Base-by-base conservation (phyloP, 1,140 invertebrate genomes). In the Drosophila nikananu region DNA sequence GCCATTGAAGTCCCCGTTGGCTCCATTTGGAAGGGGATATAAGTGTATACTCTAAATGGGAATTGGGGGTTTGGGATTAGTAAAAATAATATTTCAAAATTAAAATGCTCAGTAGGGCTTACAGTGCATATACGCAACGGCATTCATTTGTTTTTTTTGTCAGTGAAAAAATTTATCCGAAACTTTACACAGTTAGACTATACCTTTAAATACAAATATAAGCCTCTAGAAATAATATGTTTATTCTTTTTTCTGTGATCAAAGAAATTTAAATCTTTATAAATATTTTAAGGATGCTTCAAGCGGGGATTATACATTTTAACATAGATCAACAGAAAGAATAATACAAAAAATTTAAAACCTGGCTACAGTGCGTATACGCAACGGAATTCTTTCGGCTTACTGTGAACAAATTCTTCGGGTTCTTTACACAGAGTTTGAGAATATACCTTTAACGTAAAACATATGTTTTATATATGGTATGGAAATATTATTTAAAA, bases 1-100 rank as follows among this genome's bases (percentile, higher is more conserved):
- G 42, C 42, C 65, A 49, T 35, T 25, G 25, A 37, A 54, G 37
- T n/a, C 27, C 60, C n/a, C 32, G 8, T 32, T 21, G 13, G 58
- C 32, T 42, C 42, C 41, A 49, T 23, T 30, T 41, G 42, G 32
- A 27, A 15, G 35, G 25, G 32, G 23, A 15, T 23, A 1, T n/a
- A 21, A 32, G 57, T 27, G 27, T 19, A 62, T 32, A 35, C 37
- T 25, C 5, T 15, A 23, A 19, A 5, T 0, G 0, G 17, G 1
- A 13, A 21, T 7, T 49, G 2, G 1, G 15, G 8, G 12, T 27
- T 54, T 4, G 12, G 5, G 12, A n/a, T 58, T 35, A 3, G 39
- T 30, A 41, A 25, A 10, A 25, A 25, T 25, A 25, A 25, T 19
- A 42, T 13, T 32, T 32, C 6, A n/a, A 27, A 27, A 12, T n/a